Conservation (phyloP, 1,140 invertebrate species). For the Rhagoletis zephyria region DNA sequence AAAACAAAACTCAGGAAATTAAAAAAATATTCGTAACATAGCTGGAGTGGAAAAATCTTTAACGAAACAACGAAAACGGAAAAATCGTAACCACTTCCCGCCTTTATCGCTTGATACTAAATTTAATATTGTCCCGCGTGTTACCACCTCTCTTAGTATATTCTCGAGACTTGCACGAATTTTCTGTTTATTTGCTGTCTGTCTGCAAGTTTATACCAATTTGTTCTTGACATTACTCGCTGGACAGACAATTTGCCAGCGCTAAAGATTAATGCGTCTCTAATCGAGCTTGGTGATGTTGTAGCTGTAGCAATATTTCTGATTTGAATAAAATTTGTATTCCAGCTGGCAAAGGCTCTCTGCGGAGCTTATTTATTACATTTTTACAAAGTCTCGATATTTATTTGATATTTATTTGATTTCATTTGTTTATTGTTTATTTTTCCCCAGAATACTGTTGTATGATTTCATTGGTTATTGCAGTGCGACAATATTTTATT, state of each 20-base stretch:
- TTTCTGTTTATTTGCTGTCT: conserved; percentile 2
- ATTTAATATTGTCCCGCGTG: too few species aligned
- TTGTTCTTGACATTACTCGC: conserved; percentile 26
- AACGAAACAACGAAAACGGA: too few species aligned
- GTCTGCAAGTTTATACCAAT: not conserved
- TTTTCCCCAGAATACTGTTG: not conserved
- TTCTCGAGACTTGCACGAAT: not conserved
- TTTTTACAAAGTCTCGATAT: not conserved
- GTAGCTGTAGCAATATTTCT: not conserved
- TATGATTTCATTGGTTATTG: not conserved
- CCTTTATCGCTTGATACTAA: too few species aligned
- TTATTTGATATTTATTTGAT: conserved; percentile 22
- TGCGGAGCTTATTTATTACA: not conserved
- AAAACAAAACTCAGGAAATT: too few species aligned
- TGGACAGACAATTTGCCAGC: not conserved
- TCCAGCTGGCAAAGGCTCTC: not conserved
- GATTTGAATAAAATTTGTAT: conserved; percentile 23
- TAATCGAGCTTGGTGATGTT: not conserved
- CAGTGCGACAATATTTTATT: not conserved
- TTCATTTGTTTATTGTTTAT: not conserved
- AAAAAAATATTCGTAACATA: too few species aligned
- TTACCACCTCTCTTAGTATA: not conserved
- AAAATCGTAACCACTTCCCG: too few species aligned
- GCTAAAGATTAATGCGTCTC: conserved; percentile 37
- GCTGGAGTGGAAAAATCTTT: too few species aligned